Percentiles rank a stretch among this genome's conserved stretches.
These are phyloP conservation scores for Mimumesa dahlbomi DNA, from an alignment of 2,888 invertebrate genomes.

Conservation along the genomic window DNA sequence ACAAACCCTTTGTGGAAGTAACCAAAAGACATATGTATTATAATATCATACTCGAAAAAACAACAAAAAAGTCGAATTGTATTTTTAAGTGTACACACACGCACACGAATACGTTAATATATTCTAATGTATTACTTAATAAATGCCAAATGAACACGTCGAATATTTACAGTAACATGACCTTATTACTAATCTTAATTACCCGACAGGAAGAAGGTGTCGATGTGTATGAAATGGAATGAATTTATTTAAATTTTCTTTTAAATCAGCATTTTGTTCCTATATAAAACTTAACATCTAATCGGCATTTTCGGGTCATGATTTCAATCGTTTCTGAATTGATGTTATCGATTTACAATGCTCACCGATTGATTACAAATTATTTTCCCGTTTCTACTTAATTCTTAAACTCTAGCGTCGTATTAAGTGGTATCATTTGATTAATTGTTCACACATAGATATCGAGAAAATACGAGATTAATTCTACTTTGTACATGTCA, in stretches of 20 bases:
- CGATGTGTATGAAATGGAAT: no score
- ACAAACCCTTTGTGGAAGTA: constrained; percentile 54
- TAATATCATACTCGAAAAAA: constrained; percentile 56
- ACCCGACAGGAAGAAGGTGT: no score
- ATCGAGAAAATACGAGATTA: constrained; percentile 16
- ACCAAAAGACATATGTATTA: constrained; percentile 62
- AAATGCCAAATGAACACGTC: constrained; percentile 52
- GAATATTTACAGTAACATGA: constrained; percentile 10
- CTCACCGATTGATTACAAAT: neutral
- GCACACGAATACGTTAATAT: constrained; percentile 61
- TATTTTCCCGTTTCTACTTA: neutral
- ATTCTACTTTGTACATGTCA: constrained; percentile 49
- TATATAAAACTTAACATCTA: constrained; percentile 31
- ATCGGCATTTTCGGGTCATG: constrained; percentile 15
- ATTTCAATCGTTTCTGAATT: neutral
- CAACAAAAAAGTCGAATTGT: constrained; percentile 61
- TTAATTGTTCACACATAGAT: constrained; percentile 13
- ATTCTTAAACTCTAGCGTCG: neutral
- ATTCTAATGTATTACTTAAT: constrained; percentile 62
- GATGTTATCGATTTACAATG: neutral
- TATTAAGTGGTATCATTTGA: neutral
- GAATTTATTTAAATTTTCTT: constrained; percentile 24
- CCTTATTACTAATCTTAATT: no score
- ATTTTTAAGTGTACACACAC: constrained; percentile 65
- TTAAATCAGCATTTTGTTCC: neutral